These are phyloP conservation scores for Anguilla japonica DNA, from an alignment of 2,113 vertebrate genomes.

Conservation along the genomic window DNA sequence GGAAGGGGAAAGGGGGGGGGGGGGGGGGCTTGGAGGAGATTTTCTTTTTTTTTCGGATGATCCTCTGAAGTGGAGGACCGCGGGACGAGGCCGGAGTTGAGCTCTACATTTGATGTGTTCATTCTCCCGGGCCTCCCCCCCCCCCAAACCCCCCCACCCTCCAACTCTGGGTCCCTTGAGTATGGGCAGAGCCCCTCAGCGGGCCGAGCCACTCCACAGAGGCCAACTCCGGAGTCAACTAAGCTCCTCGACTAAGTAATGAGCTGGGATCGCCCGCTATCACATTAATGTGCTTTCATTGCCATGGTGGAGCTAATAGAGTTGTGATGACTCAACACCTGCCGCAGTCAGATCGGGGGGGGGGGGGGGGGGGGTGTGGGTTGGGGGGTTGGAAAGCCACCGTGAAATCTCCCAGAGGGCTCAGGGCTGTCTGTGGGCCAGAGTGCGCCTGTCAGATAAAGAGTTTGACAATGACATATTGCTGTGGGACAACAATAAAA, in stretches of 20 bases:
- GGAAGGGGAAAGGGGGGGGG: conserved; percentile 49
- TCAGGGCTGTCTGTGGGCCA: conserved; percentile 66
- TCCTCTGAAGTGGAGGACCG: conserved; percentile 57
- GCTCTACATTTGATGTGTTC: conserved; percentile 77
- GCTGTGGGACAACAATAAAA: conserved; percentile 68
- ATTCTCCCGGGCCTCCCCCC: conserved; percentile 61
- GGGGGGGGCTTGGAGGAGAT: conserved; percentile 61
- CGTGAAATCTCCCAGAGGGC: conserved; percentile 69
- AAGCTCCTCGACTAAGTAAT: conserved; percentile 58
- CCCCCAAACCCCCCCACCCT: conserved; percentile 9
- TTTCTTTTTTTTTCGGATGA: conserved; percentile 64
- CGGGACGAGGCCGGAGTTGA: conserved; percentile 71
- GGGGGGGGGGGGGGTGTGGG: too few relatives aligned
- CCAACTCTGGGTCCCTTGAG: conserved; percentile 11
- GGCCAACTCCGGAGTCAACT: conserved; percentile 53
- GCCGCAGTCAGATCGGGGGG: conserved; percentile 55
- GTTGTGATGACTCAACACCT: conserved; percentile 74
- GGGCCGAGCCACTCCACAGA: conserved; percentile 53
- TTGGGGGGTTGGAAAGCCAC: conserved; percentile 43
- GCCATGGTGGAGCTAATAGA: conserved; percentile 73
- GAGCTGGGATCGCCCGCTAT: conserved; percentile 61
- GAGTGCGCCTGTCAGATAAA: conserved; percentile 74
- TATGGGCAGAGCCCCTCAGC: conserved; percentile 10
- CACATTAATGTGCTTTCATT: conserved; percentile 74
- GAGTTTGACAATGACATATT: conserved; percentile 74